phyloP scores from a whole-genome alignment of 2,797 vertebrate species.

The Galago senegalensis region DNA sequence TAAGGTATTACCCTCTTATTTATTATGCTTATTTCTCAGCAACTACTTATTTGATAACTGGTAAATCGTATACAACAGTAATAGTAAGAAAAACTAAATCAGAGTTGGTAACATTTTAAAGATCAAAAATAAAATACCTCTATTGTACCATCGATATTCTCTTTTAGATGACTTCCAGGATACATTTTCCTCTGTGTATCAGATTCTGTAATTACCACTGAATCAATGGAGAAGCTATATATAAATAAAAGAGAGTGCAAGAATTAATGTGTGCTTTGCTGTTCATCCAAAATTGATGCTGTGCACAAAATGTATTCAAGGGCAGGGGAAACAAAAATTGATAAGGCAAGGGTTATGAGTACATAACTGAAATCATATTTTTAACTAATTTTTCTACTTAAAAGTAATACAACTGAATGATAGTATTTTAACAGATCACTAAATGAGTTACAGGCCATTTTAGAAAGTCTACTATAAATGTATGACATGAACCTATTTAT shows the following conservation, averaged over 20 bases:
- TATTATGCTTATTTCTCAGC: conserved; percentile 25
- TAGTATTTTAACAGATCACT: conserved; percentile 58
- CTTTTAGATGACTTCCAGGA: conserved; percentile 77
- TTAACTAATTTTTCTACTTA: conserved; percentile 46
- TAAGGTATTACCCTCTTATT: background rate
- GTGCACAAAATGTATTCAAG: background rate
- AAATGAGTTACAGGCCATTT: conserved; percentile 35
- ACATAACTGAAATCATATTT: background rate
- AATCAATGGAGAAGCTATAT: conserved; percentile 79
- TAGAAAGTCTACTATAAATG: conserved; percentile 40
- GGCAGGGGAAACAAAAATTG: background rate
- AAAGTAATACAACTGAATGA: conserved; percentile 42
- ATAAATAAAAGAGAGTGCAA: conserved; percentile 47
- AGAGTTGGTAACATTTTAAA: conserved; percentile 43
- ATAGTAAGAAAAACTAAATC: background rate
- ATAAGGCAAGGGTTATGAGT: background rate
- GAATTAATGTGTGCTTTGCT: background rate
- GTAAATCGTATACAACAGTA: conserved; percentile 50
- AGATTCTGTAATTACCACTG: conserved; percentile 77
- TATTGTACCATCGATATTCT: conserved; percentile 52
- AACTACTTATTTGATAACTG: conserved; percentile 34
- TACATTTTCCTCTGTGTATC: conserved; percentile 66
- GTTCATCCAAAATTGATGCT: conserved; percentile 31
- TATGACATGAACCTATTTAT: background rate
- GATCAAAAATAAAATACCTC: conserved; percentile 85